Percentiles rank a stretch among this genome's conserved stretches.
These are phyloP conservation scores for Myanophis thanlyinensis DNA, from an alignment of 2,113 vertebrate species.

Conservation along the genomic window DNA sequence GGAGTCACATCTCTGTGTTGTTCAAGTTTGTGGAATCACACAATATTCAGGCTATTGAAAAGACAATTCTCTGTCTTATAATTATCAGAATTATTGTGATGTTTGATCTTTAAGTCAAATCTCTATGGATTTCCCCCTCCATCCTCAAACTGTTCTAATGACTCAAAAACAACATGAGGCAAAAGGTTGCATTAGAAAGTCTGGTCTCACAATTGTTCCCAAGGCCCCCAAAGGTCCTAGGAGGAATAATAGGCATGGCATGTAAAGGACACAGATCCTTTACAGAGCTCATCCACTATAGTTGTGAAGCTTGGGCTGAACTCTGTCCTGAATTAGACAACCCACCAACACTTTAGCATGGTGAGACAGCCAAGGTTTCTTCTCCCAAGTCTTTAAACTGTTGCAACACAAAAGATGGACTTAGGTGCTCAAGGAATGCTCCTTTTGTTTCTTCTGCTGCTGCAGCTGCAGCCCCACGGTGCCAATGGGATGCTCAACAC, in stretches of 20 bases:
- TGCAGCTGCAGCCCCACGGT: not conserved
- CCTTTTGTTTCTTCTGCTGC: not conserved
- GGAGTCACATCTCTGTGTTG: not conserved
- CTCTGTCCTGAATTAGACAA: not conserved
- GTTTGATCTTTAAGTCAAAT: not conserved
- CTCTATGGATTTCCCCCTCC: not conserved
- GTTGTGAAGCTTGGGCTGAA: not conserved
- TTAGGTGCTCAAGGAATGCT: not conserved
- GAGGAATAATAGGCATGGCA: not conserved
- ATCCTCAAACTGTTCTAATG: not conserved
- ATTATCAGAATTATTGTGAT: not conserved
- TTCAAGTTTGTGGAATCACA: not conserved
- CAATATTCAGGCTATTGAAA: not conserved
- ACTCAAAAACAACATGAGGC: not conserved
- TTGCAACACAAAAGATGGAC: not conserved
- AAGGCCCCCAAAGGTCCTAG: not conserved
- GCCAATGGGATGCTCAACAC: not conserved
- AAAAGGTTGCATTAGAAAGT: not conserved
- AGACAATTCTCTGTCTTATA: not conserved
- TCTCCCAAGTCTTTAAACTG: not conserved
- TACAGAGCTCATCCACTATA: not conserved
- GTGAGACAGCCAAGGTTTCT: not conserved
- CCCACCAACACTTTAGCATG: not conserved
- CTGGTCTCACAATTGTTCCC: not conserved
- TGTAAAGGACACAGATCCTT: not conserved